Base-by-base conservation (phyloP, 2,888 invertebrate genomes). In the Cephus nigrinus region DNA sequence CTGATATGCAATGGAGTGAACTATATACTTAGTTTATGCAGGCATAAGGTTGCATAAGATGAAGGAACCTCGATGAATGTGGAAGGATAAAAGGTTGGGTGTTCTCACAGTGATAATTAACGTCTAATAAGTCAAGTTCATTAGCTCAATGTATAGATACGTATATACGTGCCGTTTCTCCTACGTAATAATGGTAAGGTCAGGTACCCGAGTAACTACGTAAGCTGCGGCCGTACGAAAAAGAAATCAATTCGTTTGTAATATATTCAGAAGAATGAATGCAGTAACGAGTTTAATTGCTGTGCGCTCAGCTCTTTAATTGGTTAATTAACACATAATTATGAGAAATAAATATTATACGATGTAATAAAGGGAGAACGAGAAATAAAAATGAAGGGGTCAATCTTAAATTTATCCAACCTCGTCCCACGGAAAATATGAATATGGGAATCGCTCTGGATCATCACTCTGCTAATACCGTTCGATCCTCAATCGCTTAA, bases 71-170 rank as follows among this genome's bases (percentile, higher is more conserved):
- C 55, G 23, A 55, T 55, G 55, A 55, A 55, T 15, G 55, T 55
- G 34, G 1, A n/a, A 30, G 82, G 82, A 82, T 81, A 80, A 73
- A 79, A 80, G 75, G 69, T 77, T 76, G 83, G 80, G 79, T 75
- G 80, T 84, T 82, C 84, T 80, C 83, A 84, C 74, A 55, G 55
- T 55, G 23, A 79, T 74, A 85, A 84, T 84, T 85, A 84, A 77
- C 81, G 82, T 84, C 80, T 84, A 84, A 84, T 85, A 84, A 79
- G 78, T 55, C 33, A 80, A 81, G 78, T 80, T 84, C 80, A 71
- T 84, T 85, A 85, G 80, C 79, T 55, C 23, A 23, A 23, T 2
- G 23, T 55, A 5, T 55, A 55, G 55, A 55, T 23, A 9, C 0
- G 1, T 55, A 32, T 32, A 32, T 4, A 9, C 23, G 23, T 55